Evolutionary conservation across 2,888 invertebrate genomes (phyloP).

Genomic region (Drosophila quinaria): DNA sequence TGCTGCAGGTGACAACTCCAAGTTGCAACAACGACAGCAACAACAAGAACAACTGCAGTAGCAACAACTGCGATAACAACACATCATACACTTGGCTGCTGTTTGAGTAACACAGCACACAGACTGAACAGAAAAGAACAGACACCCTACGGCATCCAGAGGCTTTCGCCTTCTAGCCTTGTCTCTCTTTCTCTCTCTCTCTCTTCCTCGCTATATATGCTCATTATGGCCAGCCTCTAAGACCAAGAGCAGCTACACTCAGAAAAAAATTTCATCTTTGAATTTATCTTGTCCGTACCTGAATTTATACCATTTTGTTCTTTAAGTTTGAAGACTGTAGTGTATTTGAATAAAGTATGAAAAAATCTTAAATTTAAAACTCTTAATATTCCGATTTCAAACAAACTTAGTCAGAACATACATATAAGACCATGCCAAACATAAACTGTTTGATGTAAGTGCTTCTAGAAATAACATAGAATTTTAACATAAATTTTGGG

Average conservation of each 20-base stretch:
- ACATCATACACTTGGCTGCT: slow-evolving; percentile 55
- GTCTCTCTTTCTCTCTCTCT: slow-evolving; percentile 55
- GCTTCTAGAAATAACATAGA: too few relatives aligned
- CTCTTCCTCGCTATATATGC: slow-evolving; percentile 66
- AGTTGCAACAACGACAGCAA: slow-evolving; percentile 17
- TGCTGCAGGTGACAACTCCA: slow-evolving; percentile 74
- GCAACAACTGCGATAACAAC: slow-evolving; percentile 38
- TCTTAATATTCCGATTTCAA: too few relatives aligned
- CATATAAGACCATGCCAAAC: too few relatives aligned
- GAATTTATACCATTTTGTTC: background rate
- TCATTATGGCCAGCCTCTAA: slow-evolving; percentile 60
- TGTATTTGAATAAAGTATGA: too few relatives aligned
- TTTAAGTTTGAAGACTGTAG: too few relatives aligned
- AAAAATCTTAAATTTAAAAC: too few relatives aligned
- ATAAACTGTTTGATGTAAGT: too few relatives aligned
- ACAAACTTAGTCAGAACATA: too few relatives aligned
- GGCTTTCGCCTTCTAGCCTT: slow-evolving; percentile 63
- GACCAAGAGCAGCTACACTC: slow-evolving; percentile 4
- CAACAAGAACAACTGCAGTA: slow-evolving; percentile 33
- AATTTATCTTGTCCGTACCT: too few relatives aligned
- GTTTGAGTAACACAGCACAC: slow-evolving; percentile 55
- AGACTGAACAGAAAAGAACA: slow-evolving; percentile 27
- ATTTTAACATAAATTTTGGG: too few relatives aligned
- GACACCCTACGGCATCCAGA: slow-evolving; percentile 43
- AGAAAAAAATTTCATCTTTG: too few relatives aligned